A percentile compares a stretch with the other conserved stretches of the same genome.
Conservation (phyloP, 2,888 invertebrate genomes). For the Brachynemurus nebulosus region DNA sequence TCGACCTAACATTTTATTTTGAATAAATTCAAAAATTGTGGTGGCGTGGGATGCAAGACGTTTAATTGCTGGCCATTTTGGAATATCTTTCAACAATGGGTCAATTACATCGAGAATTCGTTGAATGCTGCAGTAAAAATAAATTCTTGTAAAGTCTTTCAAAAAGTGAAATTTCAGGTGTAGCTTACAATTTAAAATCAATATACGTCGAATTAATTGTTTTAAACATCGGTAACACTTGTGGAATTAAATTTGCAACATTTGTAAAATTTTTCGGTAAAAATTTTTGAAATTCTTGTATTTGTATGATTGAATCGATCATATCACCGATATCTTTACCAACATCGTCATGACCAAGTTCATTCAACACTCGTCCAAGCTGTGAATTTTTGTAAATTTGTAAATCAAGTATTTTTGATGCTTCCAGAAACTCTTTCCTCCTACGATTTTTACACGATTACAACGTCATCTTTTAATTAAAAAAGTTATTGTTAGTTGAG, state of each 20-base stretch:
- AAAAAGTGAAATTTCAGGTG: neutral
- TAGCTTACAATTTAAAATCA: constrained; percentile 32
- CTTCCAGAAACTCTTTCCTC: too few species aligned
- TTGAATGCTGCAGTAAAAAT: neutral
- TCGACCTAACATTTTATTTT: constrained; percentile 3
- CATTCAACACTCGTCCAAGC: constrained; percentile 35
- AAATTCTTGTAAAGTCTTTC: neutral
- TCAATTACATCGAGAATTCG: neutral
- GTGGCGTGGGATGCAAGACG: neutral
- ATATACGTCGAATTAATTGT: constrained; percentile 23
- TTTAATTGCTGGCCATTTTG: constrained; percentile 7
- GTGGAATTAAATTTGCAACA: constrained; percentile 9
- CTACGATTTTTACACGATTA: too few species aligned
- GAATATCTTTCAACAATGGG: neutral
- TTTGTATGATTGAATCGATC: constrained; percentile 32
- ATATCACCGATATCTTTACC: constrained; percentile 32
- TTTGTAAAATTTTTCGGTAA: constrained; percentile 34
- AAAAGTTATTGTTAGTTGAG: too few species aligned
- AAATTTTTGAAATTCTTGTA: constrained; percentile 33
- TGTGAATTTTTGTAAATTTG: constrained; percentile 19
- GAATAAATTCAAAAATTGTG: neutral
- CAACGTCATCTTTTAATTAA: too few species aligned
- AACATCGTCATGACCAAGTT: constrained; percentile 35
- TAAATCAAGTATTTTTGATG: too few species aligned
- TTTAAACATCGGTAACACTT: constrained; percentile 10